Percentiles rank a stretch among this genome's conserved stretches.
Conservation (phyloP, 2,888 invertebrate genomes). For the Andrena camellia region DNA sequence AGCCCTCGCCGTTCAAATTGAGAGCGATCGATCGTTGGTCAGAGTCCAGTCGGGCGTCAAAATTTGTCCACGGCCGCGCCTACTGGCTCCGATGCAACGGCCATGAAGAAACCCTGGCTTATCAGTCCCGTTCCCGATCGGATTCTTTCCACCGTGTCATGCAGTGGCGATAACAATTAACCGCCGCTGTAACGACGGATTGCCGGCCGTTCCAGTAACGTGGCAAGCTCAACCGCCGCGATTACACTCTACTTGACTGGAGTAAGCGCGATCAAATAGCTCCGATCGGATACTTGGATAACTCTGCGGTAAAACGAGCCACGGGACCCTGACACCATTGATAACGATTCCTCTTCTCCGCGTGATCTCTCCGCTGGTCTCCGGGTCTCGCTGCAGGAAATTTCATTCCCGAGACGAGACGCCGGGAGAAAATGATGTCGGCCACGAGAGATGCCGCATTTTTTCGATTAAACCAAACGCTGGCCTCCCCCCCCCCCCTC, state of each 20-base stretch:
- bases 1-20: background rate
- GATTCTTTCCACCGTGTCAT: constrained; percentile 52
- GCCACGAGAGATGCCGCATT: constrained; percentile 13
- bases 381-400: constrained; percentile 21
- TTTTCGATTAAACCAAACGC: constrained; percentile 34
- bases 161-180: constrained; percentile 65
- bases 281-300: constrained; percentile 60
- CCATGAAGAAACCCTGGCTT: constrained; percentile 21
- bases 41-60: background rate
- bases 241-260: constrained; percentile 37
- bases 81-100: constrained; percentile 22
- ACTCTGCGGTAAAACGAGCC: constrained; percentile 60
- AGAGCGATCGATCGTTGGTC: background rate
- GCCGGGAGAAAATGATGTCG: constrained; percentile 36
- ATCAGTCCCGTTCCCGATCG: constrained; percentile 46
- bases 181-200: constrained; percentile 60
- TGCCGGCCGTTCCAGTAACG: constrained; percentile 16
- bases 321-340: constrained; percentile 73
- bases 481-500: background rate
- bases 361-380: constrained; percentile 44
- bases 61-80: constrained; percentile 21
- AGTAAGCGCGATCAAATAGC: constrained; percentile 59
- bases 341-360: constrained; percentile 69
- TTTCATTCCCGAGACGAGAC: constrained; percentile 33
- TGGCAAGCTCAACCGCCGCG: constrained; percentile 17